These are phyloP conservation scores for Phytoseiulus persimilis DNA, from an alignment of 2,888 invertebrate species.

Conservation along the genomic window DNA sequence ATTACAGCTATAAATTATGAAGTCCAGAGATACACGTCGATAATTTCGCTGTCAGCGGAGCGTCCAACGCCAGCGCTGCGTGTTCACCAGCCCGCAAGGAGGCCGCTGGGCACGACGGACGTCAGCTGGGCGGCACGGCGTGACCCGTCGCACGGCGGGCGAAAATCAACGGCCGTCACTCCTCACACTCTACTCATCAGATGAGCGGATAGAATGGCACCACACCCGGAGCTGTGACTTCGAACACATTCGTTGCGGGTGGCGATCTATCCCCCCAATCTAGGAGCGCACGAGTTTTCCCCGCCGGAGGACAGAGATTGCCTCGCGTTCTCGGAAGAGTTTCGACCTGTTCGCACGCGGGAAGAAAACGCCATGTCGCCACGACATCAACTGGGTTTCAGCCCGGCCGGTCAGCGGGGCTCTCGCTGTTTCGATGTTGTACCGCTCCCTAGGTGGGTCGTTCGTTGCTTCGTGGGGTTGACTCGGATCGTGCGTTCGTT, in stretches of 20 bases:
- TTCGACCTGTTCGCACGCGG: too few relatives aligned
- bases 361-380: too few relatives aligned
- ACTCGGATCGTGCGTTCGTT: background rate
- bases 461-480: background rate
- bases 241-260: background rate
- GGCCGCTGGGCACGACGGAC: background rate
- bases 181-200: background rate
- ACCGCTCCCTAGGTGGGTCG: background rate
- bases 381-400: too few relatives aligned
- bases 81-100: background rate
- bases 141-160: background rate
- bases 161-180: background rate
- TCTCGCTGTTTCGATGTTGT: background rate
- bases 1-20: conserved; percentile 37
- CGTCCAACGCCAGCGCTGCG: background rate
- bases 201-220: background rate
- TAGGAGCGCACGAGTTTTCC: background rate
- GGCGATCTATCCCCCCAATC: background rate
- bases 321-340: too few relatives aligned
- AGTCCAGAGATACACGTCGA: conserved; percentile 9
- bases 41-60: background rate
- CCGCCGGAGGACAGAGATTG: too few relatives aligned
- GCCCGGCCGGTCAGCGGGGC: background rate
- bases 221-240: background rate
- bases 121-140: background rate